These are phyloP conservation scores for Holothuria scabra DNA, from an alignment of 53 echinoderm and acorn worm genomes.

Conservation along the genomic window DNA sequence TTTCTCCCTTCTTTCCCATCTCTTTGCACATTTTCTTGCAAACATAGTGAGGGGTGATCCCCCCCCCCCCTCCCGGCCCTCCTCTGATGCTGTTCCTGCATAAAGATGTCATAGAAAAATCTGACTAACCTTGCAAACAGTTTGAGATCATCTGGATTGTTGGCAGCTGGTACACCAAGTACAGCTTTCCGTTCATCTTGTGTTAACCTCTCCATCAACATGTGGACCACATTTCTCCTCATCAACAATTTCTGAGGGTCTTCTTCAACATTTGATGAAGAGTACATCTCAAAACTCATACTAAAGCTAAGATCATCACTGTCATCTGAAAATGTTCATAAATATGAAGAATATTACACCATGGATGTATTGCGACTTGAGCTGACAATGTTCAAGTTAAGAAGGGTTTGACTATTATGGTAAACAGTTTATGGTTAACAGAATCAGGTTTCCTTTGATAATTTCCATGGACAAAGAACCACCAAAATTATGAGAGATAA, in stretches of 20 bases:
- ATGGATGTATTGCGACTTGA: not conserved
- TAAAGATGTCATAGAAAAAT: too few species aligned
- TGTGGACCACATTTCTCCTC: slow-evolving; percentile 66
- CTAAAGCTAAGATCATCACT: slow-evolving; percentile 85
- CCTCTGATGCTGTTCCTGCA: too few species aligned
- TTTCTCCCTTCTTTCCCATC: too few species aligned
- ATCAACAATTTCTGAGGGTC: slow-evolving; percentile 62
- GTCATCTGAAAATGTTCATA: slow-evolving; percentile 64
- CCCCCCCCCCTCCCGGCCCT: too few species aligned
- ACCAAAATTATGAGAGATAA: too few species aligned
- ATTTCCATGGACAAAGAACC: too few species aligned
- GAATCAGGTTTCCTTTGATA: too few species aligned
- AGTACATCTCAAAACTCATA: slow-evolving; percentile 76
- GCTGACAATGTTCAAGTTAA: not conserved
- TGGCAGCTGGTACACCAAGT: slow-evolving; percentile 71
- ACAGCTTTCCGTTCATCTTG: slow-evolving; percentile 73
- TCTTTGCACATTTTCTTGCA: too few species aligned
- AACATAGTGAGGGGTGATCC: too few species aligned
- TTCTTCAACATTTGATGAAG: slow-evolving; percentile 74
- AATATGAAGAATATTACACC: not conserved
- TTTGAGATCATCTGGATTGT: slow-evolving; percentile 82
- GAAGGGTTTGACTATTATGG: too few species aligned
- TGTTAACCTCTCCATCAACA: slow-evolving; percentile 77
- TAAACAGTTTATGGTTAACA: too few species aligned
- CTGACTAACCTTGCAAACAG: slow-evolving; percentile 84